Base-by-base conservation (phyloP, 2,113 vertebrate genomes). In the Ondatra zibethicus region DNA sequence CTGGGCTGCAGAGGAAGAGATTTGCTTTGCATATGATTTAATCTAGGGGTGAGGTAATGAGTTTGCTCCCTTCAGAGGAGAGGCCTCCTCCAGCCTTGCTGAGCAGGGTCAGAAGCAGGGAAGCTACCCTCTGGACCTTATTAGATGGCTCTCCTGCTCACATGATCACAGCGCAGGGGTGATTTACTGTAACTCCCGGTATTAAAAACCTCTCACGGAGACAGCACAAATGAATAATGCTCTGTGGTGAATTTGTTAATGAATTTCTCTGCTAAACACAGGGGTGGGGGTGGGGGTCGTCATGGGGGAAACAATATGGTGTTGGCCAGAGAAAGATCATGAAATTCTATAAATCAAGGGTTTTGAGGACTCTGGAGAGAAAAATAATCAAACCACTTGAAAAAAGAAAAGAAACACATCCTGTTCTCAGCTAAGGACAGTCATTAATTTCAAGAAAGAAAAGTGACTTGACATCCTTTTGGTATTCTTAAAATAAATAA, bases 11-110 rank as follows among this genome's bases (percentile, higher is more conserved):
- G 92, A 90, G 78, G 87, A 89, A 97, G 92, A 89, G 78, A 91
- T 96, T 95, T 92, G 94, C 96, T 97, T 95, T 72, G 95, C 94
- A 90, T 91, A 55, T 97, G 94, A 97, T 96, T 96, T 96, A 97
- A 98, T 96, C 88, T 85, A 85, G 91, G 92, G 50, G 88, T 96
- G 96, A 93, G 97, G 77, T 97, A 96, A 97, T 96, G 95, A 93
- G 96, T 72, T 92, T 86, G 93, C 91, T 97, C 61, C 42, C 91
- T 63, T 92, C 75, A 72, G 73, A 88, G 1, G 1, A 80, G 70
- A 61, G 78, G 3, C 88, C 72, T 88, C 96, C 42, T 47, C 86
- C 75, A 55, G 1, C 76, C 84, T 89, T 17, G 33, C 92, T 61
- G 73, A 9, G 1, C 73, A 25, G 29, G 76, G 91, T 95, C 72